phyloP scores from a whole-genome alignment of 2,888 invertebrate species.

The Scaptomyza parva region DNA sequence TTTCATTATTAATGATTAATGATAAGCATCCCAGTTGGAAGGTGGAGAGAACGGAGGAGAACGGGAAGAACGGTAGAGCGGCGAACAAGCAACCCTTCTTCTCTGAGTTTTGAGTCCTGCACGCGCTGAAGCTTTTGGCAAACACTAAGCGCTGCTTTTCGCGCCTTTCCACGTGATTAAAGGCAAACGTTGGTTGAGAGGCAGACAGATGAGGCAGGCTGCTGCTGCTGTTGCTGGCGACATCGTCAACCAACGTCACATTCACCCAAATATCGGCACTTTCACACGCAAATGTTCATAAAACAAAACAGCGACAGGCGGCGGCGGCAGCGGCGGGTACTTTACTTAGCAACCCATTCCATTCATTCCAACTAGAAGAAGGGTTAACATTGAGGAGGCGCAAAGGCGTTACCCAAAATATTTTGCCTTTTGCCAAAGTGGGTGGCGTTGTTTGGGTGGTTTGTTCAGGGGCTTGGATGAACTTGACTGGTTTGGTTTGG shows the following conservation, averaged over 20 bases:
- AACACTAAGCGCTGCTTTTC: constrained; percentile 82
- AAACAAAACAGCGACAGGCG: constrained; percentile 18
- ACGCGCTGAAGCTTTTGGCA: constrained; percentile 79
- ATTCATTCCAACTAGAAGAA: constrained; percentile 25
- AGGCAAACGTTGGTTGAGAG: constrained; percentile 55
- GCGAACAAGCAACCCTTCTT: constrained; percentile 59
- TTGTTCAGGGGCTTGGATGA: constrained; percentile 5
- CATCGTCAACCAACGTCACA: constrained; percentile 55
- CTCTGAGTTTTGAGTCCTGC: constrained; percentile 26
- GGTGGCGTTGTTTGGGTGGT: constrained; percentile 20
- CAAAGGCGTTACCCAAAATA: constrained; percentile 76
- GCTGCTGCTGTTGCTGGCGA: constrained; percentile 36
- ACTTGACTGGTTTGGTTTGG: constrained; percentile 38
- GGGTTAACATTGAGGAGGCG: constrained; percentile 56
- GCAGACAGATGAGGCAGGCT: constrained; percentile 6
- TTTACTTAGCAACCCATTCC: neutral
- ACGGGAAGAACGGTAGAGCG: constrained; percentile 10
- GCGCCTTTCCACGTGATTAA: constrained; percentile 85
- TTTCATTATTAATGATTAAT: constrained; percentile 85
- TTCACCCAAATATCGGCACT: constrained; percentile 76
- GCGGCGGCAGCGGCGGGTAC: constrained; percentile 28
- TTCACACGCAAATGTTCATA: constrained; percentile 77
- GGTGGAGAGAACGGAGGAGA: neutral
- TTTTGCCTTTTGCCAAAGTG: constrained; percentile 49
- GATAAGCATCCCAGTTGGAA: constrained; percentile 73